Base-by-base conservation (phyloP, 2,113 vertebrate genomes). In the Strix aluco region DNA sequence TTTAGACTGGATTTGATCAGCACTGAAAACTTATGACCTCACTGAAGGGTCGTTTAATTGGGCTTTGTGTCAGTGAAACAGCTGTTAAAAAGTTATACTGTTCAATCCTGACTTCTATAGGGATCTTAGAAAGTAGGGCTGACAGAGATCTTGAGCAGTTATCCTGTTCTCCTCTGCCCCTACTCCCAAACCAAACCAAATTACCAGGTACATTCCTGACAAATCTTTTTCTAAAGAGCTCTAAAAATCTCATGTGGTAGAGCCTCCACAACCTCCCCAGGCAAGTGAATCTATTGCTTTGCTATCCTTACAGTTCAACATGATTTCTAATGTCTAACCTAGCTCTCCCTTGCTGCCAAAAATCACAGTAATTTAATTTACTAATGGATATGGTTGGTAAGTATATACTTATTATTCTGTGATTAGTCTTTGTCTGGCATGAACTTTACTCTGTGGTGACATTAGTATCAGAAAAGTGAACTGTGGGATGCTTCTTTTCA, bases 301-400 rank as follows among this genome's bases (percentile, higher is more conserved):
- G 54, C 66, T 91, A 44, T 95, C 42, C 54, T 82, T 93, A 62
- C 19, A 54, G 58, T 82, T 87, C 40, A 93, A 32, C 90, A 85
- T 88, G 0, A 82, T 90, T 93, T 88, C 87, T 95, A 54, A 91
- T 88, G 71, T 73, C 90, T 94, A 95, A 95, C 78, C 81, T 88
- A 69, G 32, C 81, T 92, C 51, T 94, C 46, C 34, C 26, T 90
- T 90, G 81, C 89, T 96, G 93, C 92, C 96, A 96, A 94, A 96
- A 97, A 92, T 95, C 87, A 86, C 4, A 6, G 88, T 83, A 95
- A 95, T 83, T 93, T 94, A 90, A 95, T 97, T 95, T 95, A 94
- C 92, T 97, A 96, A 95, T 96, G 95, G 94, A 87, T 95, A 92
- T 0, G 4, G 63, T 92, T 94, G 87, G 46, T 95, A 94, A 94